A percentile compares a stretch with the other conserved stretches of the same genome.
Conservation (phyloP, 2,888 invertebrate species). For the Orchesellides sinensis region DNA sequence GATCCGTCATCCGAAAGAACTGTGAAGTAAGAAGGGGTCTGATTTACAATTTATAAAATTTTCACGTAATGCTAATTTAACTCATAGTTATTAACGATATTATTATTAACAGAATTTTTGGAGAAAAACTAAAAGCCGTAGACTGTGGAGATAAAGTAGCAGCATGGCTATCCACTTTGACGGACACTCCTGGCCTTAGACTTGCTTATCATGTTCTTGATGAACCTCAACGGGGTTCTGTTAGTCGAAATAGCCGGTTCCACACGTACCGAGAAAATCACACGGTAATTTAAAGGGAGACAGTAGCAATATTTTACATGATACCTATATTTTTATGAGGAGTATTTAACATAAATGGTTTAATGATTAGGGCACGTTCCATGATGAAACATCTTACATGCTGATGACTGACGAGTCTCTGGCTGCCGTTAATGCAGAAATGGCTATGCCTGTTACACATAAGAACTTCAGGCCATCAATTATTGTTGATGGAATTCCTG, state of each 20-base stretch:
- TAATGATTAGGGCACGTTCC: constrained; percentile 71
- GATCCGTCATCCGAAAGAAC: background rate
- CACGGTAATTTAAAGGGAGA: constrained; percentile 24
- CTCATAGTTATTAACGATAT: background rate
- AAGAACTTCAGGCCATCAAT: constrained; percentile 66
- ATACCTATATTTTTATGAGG: no score
- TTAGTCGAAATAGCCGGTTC: constrained; percentile 52
- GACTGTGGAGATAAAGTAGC: constrained; percentile 72
- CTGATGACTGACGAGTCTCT: constrained; percentile 70
- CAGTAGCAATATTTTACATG: background rate
- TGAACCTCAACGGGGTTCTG: constrained; percentile 40
- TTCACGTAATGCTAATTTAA: background rate
- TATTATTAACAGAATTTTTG: constrained; percentile 43
- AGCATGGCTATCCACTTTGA: constrained; percentile 62
- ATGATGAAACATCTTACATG: constrained; percentile 73
- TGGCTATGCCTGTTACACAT: constrained; percentile 53
- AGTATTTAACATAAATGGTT: no score
- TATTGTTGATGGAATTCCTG: constrained; percentile 55
- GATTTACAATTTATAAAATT: background rate
- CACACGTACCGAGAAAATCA: constrained; percentile 36
- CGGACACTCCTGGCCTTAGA: constrained; percentile 46
- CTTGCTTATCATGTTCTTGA: constrained; percentile 58
- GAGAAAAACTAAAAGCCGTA: constrained; percentile 58
- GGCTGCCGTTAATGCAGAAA: constrained; percentile 57
- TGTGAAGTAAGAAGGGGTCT: constrained; percentile 29